These are phyloP conservation scores for Drosophila tropicalis DNA, from an alignment of 1,140 invertebrate genomes.

Conservation along the genomic window DNA sequence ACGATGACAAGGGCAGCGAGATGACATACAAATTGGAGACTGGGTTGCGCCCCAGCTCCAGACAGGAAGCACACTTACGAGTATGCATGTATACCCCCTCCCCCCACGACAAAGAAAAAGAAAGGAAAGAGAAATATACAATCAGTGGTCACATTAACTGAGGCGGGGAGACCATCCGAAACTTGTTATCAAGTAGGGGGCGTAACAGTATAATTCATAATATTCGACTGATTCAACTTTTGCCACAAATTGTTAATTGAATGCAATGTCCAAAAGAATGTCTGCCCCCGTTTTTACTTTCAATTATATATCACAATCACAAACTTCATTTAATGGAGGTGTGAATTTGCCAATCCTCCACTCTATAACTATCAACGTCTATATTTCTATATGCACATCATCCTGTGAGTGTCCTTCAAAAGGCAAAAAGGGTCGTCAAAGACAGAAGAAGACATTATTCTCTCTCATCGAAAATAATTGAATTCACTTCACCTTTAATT, in stretches of 20 bases:
- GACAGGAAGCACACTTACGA: slow-evolving; percentile 1
- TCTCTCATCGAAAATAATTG: too few species aligned
- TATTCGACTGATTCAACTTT: not conserved
- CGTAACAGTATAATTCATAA: not conserved
- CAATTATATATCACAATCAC: too few species aligned
- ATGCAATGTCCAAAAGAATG: not conserved
- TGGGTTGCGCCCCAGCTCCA: not conserved
- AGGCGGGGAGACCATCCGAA: not conserved
- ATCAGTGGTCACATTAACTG: slow-evolving; percentile 7
- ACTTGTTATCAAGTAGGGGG: not conserved
- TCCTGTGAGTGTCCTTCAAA: too few species aligned
- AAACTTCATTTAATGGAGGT: not conserved
- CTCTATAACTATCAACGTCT: not conserved
- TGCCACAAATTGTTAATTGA: slow-evolving; percentile 6
- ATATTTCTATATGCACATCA: too few species aligned
- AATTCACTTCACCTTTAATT: too few species aligned
- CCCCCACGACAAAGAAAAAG: too few species aligned
- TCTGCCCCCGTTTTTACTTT: too few species aligned
- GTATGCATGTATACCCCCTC: too few species aligned
- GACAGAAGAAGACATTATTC: too few species aligned
- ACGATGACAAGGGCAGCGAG: slow-evolving; percentile 4
- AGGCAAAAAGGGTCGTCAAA: too few species aligned
- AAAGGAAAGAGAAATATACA: not conserved
- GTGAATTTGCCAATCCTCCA: not conserved
- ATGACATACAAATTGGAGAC: slow-evolving; percentile 17